Base-by-base conservation (phyloP, 2,888 invertebrate genomes). In the Agriotes lineatus region DNA sequence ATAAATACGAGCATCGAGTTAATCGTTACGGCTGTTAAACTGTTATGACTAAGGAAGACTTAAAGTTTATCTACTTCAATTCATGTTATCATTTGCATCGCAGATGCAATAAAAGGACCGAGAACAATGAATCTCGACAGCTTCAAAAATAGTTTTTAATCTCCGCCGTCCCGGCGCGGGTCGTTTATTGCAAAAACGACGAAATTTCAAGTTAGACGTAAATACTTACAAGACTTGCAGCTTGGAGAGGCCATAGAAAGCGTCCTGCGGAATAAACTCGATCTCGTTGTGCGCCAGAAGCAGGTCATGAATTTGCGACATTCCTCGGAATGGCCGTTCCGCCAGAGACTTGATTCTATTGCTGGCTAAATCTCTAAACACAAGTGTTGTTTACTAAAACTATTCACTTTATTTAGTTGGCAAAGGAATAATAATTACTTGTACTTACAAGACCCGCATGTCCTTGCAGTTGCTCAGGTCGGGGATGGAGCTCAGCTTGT, bases 141-240 rank as follows among this genome's bases (percentile, higher is more conserved):
- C n/a, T n/a, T n/a, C n/a, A n/a, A n/a, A n/a, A n/a, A n/a, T n/a
- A n/a, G n/a, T n/a, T n/a, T n/a, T n/a, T n/a, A n/a, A n/a, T n/a
- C n/a, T n/a, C n/a, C n/a, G n/a, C n/a, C n/a, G n/a, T n/a, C n/a
- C n/a, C n/a, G n/a, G n/a, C n/a, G n/a, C n/a, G n/a, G n/a, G n/a
- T n/a, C n/a, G n/a, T 30, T 25, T 48, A 25, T 10, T 12, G 48
- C 20, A n/a, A n/a, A n/a, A 30, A 6, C 12, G 10, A 14, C 25
- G 50, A 50, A 50, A 50, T 50, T 50, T 50, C 25, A 12, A 9
- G 30, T 33, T 50, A 14, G 30, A 14, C 50, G 30, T 52, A 56
- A 39, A 56, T 56, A 39, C 96, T 91, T 85, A 97, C 97, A 97
- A 86, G 75, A 95, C 90, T 87, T 96, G 94, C 58, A 97, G 88